These are phyloP conservation scores for Lacerta viridis DNA, from an alignment of 2,797 vertebrate genomes.

Conservation along the genomic window DNA sequence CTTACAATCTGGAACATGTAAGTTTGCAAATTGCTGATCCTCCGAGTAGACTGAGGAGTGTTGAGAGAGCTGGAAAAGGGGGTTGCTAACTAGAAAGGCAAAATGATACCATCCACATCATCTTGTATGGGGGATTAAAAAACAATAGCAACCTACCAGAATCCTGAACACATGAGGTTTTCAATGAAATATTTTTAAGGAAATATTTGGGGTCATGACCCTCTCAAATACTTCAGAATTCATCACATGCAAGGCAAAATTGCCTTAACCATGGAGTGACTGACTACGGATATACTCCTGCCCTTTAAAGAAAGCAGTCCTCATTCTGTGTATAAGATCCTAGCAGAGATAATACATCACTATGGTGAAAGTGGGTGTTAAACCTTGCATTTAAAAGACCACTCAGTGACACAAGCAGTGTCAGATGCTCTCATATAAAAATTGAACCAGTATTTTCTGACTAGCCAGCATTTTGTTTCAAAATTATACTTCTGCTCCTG, in stretches of 20 bases:
- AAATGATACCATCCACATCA: background rate
- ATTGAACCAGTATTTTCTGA: conserved; percentile 26
- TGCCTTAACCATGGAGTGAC: background rate
- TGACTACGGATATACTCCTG: background rate
- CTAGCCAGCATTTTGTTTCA: conserved; percentile 56
- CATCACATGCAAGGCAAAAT: background rate
- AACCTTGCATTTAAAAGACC: background rate
- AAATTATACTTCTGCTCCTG: conserved; percentile 49
- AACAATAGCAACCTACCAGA: background rate
- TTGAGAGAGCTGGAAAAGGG: background rate
- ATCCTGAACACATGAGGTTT: background rate
- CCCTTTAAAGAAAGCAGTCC: background rate
- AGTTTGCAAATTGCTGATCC: background rate
- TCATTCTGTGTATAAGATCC: background rate
- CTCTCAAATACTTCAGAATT: background rate
- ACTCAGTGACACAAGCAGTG: background rate
- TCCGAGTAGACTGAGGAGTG: background rate
- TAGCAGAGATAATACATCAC: background rate
- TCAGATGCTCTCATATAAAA: background rate
- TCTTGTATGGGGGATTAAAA: background rate
- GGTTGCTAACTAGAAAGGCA: background rate
- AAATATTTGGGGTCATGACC: background rate
- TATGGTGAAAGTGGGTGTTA: background rate
- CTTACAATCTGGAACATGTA: background rate
- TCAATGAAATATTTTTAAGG: background rate